Percentiles rank a stretch among this genome's conserved stretches.
Evolutionary conservation across 2,888 invertebrate species (phyloP).

Genomic region (Cerceris rybyensis): DNA sequence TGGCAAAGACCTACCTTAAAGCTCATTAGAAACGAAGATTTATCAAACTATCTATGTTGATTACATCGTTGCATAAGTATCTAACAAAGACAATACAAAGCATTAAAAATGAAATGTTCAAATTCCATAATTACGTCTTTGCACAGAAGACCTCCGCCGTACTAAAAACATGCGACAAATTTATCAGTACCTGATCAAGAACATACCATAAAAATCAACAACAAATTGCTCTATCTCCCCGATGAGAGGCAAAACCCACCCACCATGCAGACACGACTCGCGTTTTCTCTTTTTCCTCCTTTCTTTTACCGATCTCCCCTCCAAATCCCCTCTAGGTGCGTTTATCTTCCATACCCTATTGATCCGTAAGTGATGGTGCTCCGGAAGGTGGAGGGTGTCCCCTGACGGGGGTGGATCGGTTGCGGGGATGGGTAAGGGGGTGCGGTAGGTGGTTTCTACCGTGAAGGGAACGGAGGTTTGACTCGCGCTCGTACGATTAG

Average conservation of each 20-base stretch:
- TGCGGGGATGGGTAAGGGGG: conserved; percentile 50
- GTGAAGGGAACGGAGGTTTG: conserved; percentile 56
- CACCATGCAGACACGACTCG: conserved; percentile 47
- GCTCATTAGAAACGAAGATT: too few species aligned
- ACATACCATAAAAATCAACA: neutral
- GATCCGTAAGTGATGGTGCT: conserved; percentile 79
- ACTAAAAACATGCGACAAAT: too few species aligned
- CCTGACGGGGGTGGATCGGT: conserved; percentile 64
- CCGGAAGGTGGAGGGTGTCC: conserved; percentile 68
- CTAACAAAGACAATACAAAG: too few species aligned
- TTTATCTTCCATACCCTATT: conserved; percentile 81
- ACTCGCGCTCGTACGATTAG: conserved; percentile 71
- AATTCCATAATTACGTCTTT: too few species aligned
- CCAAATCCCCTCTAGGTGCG: conserved; percentile 68
- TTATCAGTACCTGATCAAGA: too few species aligned
- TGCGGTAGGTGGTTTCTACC: conserved; percentile 58
- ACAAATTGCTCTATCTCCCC: conserved; percentile 24
- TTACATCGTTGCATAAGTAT: too few species aligned
- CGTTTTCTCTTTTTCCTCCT: conserved; percentile 55
- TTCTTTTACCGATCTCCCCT: conserved; percentile 43
- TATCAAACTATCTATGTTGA: too few species aligned
- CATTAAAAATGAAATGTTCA: too few species aligned
- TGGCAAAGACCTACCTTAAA: neutral
- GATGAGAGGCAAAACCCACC: conserved; percentile 41
- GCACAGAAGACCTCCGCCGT: too few species aligned